Evolutionary conservation across 2,888 invertebrate species (phyloP).

Genomic region (Amitus sp.): DNA sequence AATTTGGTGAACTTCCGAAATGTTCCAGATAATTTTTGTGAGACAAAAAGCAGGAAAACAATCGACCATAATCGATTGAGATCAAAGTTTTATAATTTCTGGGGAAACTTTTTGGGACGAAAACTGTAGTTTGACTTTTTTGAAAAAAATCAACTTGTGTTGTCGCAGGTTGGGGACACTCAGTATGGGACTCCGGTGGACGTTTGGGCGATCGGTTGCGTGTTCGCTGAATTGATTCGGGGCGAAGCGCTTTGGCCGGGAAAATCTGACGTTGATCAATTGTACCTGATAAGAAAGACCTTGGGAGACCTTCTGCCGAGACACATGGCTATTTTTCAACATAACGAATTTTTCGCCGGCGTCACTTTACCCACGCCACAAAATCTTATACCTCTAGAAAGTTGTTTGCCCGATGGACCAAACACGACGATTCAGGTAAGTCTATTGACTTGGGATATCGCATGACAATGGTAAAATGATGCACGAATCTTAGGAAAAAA

Average conservation of each 20-base stretch:
- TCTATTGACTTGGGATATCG: too few species aligned
- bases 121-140: too few species aligned
- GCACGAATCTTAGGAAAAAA: too few species aligned
- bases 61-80: too few species aligned
- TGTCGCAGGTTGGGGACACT: slow-evolving; percentile 86
- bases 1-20: too few species aligned
- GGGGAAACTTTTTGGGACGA: too few species aligned
- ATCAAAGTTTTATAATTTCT: too few species aligned
- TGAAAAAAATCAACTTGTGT: neutral
- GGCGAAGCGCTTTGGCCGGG: slow-evolving; percentile 98
- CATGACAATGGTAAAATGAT: too few species aligned
- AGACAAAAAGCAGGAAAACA: too few species aligned
- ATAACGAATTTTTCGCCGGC: slow-evolving; percentile 94
- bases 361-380: slow-evolving; percentile 93
- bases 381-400: slow-evolving; percentile 83
- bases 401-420: slow-evolving; percentile 82
- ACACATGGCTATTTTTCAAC: slow-evolving; percentile 95
- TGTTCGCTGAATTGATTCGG: slow-evolving; percentile 85
- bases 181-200: slow-evolving; percentile 93
- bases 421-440: slow-evolving; percentile 50
- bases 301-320: slow-evolving; percentile 92
- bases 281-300: slow-evolving; percentile 94
- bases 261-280: slow-evolving; percentile 97
- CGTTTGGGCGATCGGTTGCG: slow-evolving; percentile 98
- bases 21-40: too few species aligned